Evolutionary conservation across 2,888 invertebrate species (phyloP).

Genomic region (Diaprepes abbreviatus): DNA sequence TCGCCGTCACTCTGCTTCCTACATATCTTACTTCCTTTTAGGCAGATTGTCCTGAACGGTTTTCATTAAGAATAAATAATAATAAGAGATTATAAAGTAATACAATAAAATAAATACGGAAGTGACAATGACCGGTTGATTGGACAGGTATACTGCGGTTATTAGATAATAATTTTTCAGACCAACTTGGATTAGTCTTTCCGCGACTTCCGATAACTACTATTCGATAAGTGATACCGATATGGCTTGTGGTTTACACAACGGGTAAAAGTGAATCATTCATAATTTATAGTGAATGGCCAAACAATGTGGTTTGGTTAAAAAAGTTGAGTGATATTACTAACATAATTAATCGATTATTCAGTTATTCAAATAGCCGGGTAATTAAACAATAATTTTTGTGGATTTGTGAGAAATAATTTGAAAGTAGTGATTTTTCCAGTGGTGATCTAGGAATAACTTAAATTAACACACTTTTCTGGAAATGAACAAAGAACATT

Average conservation of each 20-base stretch:
- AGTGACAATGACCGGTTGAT: constrained; percentile 47
- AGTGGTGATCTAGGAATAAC: too few relatives aligned
- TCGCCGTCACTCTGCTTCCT: constrained; percentile 10
- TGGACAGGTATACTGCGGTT: constrained; percentile 34
- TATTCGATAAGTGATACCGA: background rate
- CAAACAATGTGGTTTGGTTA: too few relatives aligned
- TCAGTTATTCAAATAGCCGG: too few relatives aligned
- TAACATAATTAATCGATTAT: too few relatives aligned
- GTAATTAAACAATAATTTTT: too few relatives aligned
- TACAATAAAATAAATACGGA: constrained; percentile 36
- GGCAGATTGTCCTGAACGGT: background rate
- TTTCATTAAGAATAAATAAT: constrained; percentile 1
- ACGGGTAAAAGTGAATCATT: background rate
- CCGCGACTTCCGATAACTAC: constrained; percentile 31
- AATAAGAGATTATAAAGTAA: constrained; percentile 1
- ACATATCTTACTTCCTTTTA: background rate
- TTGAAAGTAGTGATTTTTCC: too few relatives aligned
- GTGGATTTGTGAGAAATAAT: too few relatives aligned
- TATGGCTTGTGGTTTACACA: background rate
- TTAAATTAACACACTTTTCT: too few relatives aligned
- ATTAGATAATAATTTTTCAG: constrained; percentile 41
- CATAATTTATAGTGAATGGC: too few relatives aligned
- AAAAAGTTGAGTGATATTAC: too few relatives aligned
- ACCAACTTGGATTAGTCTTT: constrained; percentile 35
- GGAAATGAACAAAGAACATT: too few relatives aligned